These are phyloP conservation scores for Tinea trinotella DNA, from an alignment of 2,888 invertebrate genomes.

Conservation along the genomic window DNA sequence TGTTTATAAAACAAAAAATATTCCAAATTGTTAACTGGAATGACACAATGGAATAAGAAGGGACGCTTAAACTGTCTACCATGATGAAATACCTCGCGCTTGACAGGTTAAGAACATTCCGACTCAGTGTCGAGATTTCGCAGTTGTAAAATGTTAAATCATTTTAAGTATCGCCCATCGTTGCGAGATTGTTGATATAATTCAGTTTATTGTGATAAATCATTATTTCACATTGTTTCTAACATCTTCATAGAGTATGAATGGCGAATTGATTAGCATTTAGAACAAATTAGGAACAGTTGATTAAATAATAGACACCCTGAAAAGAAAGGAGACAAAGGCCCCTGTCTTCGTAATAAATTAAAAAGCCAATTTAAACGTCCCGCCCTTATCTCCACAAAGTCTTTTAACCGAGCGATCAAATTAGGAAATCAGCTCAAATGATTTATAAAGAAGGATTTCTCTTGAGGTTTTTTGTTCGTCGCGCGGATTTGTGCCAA, in stretches of 20 bases:
- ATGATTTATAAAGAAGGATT: slow-evolving; percentile 39
- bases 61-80: slow-evolving; percentile 34
- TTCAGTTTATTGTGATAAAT: not conserved
- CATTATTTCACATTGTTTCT: too few relatives aligned
- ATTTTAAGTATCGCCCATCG: not conserved
- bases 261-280: slow-evolving; percentile 2
- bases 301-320: slow-evolving; percentile 16
- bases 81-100: slow-evolving; percentile 45
- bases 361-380: slow-evolving; percentile 31
- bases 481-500: slow-evolving; percentile 28
- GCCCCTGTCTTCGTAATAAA: slow-evolving; percentile 31
- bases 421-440: slow-evolving; percentile 22
- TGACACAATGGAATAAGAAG: slow-evolving; percentile 23
- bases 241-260: not conserved
- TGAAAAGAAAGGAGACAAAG: slow-evolving; percentile 27
- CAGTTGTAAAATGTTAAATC: slow-evolving; percentile 5
- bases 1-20: slow-evolving; percentile 27
- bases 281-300: slow-evolving; percentile 7
- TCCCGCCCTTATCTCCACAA: slow-evolving; percentile 10
- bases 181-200: slow-evolving; percentile 4
- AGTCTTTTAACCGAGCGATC: slow-evolving; percentile 20
- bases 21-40: slow-evolving; percentile 28
- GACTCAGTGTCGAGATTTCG: slow-evolving; percentile 16
- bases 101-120: slow-evolving; percentile 40
- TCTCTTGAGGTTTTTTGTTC: slow-evolving; percentile 33